Conservation (phyloP, 1,140 invertebrate species). For the Trichomalopsis sarcophagae region DNA sequence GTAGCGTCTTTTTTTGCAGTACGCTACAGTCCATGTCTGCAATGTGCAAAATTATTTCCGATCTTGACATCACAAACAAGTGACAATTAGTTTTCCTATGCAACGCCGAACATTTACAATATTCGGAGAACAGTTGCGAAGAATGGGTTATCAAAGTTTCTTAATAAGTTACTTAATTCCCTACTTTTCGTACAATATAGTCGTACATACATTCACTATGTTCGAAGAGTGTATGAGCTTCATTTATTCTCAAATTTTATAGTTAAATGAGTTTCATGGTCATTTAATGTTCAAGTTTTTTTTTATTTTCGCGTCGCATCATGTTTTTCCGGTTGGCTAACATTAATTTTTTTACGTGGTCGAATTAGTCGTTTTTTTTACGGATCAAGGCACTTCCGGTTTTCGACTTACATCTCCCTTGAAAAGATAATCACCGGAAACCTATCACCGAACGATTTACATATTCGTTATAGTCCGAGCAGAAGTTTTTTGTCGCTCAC, state of each 20-base stretch:
- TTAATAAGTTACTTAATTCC: not conserved
- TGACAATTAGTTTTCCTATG: not conserved
- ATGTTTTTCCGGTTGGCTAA: not conserved
- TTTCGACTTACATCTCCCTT: conserved; percentile 8
- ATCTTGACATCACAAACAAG: conserved; percentile 13
- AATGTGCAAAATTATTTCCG: conserved; percentile 1
- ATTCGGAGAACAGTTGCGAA: not conserved
- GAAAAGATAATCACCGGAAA: conserved; percentile 38
- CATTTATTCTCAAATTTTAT: not conserved
- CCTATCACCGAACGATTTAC: conserved; percentile 36
- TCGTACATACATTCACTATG: not conserved
- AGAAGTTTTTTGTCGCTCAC: not conserved
- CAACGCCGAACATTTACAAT: conserved; percentile 10
- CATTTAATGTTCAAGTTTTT: not conserved
- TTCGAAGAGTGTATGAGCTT: not conserved
- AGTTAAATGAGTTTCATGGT: not conserved
- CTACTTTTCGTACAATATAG: not conserved
- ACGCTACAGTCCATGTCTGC: not conserved
- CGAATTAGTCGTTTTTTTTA: conserved; percentile 13
- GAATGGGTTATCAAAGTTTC: conserved; percentile 4
- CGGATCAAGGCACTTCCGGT: conserved; percentile 46
- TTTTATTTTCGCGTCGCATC: not conserved
- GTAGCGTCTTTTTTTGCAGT: not conserved
- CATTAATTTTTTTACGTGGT: conserved; percentile 15
- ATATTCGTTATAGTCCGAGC: not conserved